phyloP scores from a whole-genome alignment of 92 coral and sea anemone genomes.

The Montipora capitata region DNA sequence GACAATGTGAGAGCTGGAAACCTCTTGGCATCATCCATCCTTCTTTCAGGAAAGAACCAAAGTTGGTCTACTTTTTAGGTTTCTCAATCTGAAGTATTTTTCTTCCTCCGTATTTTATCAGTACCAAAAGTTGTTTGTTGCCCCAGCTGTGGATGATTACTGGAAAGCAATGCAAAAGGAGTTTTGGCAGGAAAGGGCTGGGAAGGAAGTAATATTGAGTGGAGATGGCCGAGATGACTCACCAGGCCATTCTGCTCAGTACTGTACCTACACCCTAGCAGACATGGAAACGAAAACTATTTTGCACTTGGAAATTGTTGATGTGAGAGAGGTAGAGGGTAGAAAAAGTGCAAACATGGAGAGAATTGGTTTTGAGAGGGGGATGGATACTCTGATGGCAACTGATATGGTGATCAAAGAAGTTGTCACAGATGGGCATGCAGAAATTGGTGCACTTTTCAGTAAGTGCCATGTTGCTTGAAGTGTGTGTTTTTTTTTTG shows the following conservation, averaged over 20 bases:
- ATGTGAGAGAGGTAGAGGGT: constrained; percentile 52
- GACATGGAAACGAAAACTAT: constrained; percentile 42
- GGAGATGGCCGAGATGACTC: constrained; percentile 69
- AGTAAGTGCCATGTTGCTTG: constrained; percentile 21
- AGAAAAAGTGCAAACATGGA: constrained; percentile 62
- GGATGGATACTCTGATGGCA: constrained; percentile 28
- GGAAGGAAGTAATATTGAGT: constrained; percentile 43
- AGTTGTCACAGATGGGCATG: constrained; percentile 66
- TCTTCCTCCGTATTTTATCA: constrained; percentile 17
- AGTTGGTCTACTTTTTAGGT: constrained; percentile 50
- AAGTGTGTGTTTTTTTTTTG: no score
- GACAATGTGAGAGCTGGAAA: constrained; percentile 30
- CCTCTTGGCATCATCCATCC: not conserved
- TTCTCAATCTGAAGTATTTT: constrained; percentile 43
- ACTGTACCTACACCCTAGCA: constrained; percentile 50
- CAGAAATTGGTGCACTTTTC: constrained; percentile 51
- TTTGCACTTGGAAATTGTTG: not conserved
- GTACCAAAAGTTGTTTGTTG: constrained; percentile 51
- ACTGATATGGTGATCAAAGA: constrained; percentile 44
- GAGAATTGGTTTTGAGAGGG: constrained; percentile 58
- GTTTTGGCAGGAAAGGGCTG: constrained; percentile 13
- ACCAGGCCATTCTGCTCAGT: constrained; percentile 59
- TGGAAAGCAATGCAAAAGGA: constrained; percentile 33
- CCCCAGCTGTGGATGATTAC: constrained; percentile 54
- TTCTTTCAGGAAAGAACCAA: constrained; percentile 52